These are phyloP conservation scores for Tringa solitaria DNA, from an alignment of 2,113 vertebrate species.

Conservation along the genomic window DNA sequence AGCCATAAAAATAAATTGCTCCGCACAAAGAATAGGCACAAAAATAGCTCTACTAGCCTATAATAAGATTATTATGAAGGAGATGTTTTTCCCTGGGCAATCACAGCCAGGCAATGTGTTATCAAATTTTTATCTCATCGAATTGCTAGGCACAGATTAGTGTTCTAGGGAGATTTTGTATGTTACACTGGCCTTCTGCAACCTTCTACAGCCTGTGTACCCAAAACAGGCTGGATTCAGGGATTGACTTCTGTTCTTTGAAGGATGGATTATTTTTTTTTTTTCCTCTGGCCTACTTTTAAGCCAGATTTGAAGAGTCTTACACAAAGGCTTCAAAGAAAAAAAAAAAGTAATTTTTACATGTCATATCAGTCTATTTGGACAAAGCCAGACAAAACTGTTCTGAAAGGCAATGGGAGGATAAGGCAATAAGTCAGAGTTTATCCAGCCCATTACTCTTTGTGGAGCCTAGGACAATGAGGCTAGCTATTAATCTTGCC, in stretches of 20 bases:
- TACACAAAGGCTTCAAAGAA: background rate
- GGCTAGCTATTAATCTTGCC: slow-evolving; percentile 17
- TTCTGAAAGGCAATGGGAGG: slow-evolving; percentile 42
- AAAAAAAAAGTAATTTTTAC: background rate
- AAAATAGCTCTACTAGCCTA: slow-evolving; percentile 6
- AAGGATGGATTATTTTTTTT: background rate
- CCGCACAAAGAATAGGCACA: slow-evolving; percentile 16
- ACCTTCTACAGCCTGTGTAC: background rate
- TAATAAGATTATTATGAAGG: slow-evolving; percentile 70
- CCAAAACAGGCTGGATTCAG: background rate
- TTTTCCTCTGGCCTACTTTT: background rate
- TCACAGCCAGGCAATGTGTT: background rate
- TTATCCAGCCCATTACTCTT: slow-evolving; percentile 47
- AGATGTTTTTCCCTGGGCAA: slow-evolving; percentile 59
- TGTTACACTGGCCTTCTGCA: background rate
- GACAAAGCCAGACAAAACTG: slow-evolving; percentile 14
- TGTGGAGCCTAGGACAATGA: slow-evolving; percentile 24
- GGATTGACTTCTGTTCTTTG: background rate
- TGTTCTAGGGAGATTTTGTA: background rate
- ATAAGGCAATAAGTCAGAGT: slow-evolving; percentile 40
- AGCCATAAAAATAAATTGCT: slow-evolving; percentile 80
- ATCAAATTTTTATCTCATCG: slow-evolving; percentile 42
- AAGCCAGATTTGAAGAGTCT: slow-evolving; percentile 1
- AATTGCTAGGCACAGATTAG: background rate
- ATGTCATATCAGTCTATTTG: slow-evolving; percentile 10